Percentiles rank a stretch among this genome's conserved stretches.
Conservation (phyloP, 2,888 invertebrate genomes). For the Drosophila falleni region DNA sequence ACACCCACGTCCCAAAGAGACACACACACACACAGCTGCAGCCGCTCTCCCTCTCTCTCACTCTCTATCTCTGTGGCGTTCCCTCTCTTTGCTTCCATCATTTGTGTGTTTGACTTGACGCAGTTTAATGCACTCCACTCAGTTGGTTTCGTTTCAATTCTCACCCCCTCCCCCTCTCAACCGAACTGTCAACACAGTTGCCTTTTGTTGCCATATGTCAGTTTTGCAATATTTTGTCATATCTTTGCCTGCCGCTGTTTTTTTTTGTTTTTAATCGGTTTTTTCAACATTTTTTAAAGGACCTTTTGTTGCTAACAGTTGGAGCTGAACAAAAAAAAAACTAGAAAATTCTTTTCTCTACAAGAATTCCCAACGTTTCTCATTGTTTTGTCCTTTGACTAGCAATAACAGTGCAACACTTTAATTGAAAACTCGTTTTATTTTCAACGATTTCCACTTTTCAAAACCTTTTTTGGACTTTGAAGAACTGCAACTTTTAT, state of each 20-base stretch:
- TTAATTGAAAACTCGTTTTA: conserved; percentile 13
- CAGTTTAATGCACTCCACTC: conserved; percentile 73
- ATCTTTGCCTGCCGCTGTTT: conserved; percentile 26
- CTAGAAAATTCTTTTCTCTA: background rate
- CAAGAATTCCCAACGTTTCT: conserved; percentile 14
- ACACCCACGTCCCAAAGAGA: background rate
- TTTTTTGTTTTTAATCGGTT: conserved; percentile 32
- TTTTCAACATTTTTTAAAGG: conserved; percentile 31
- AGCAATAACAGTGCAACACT: background rate
- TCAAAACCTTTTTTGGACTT: background rate
- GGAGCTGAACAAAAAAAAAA: conserved; percentile 8
- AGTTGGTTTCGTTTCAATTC: conserved; percentile 32
- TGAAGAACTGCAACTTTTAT: background rate
- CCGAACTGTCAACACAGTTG: conserved; percentile 12
- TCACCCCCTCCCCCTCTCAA: background rate
- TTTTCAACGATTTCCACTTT: conserved; percentile 5
- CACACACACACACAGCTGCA: background rate
- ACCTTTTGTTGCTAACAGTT: conserved; percentile 21
- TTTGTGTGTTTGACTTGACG: conserved; percentile 54
- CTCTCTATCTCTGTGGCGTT: conserved; percentile 1
- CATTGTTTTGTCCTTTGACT: conserved; percentile 31
- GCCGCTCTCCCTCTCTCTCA: background rate
- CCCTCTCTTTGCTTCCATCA: conserved; percentile 1
- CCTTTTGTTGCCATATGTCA: conserved; percentile 68
- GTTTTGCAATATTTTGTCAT: conserved; percentile 34